Evolutionary conservation across 1,140 invertebrate genomes (phyloP).

Genomic region (Harpegnathos saltator): DNA sequence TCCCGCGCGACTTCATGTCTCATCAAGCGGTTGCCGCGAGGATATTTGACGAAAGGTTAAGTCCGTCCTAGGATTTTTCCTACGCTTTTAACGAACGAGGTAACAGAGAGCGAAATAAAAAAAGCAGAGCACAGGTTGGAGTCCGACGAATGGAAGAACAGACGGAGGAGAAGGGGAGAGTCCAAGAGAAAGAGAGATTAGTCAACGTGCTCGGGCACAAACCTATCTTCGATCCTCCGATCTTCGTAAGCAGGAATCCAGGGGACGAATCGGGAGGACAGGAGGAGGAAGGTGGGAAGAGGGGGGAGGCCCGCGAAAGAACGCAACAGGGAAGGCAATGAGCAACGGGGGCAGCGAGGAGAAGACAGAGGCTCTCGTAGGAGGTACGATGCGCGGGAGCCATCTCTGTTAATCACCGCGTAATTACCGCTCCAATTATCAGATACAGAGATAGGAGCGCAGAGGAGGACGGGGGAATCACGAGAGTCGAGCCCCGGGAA

Average conservation of each 20-base stretch:
- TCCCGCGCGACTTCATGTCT: too few species aligned
- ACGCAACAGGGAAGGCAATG: conserved; percentile 37
- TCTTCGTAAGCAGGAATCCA: conserved; percentile 61
- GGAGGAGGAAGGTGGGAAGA: conserved; percentile 1
- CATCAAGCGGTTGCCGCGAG: too few species aligned
- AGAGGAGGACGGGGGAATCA: conserved; percentile 21
- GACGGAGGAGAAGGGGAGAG: background rate
- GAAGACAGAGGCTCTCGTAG: conserved; percentile 72
- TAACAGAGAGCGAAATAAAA: background rate
- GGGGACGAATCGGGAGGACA: conserved; percentile 31
- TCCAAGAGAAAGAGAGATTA: conserved; percentile 37
- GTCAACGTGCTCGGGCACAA: conserved; percentile 60
- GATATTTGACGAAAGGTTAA: too few species aligned
- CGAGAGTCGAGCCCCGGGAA: conserved; percentile 67
- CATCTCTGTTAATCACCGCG: conserved; percentile 86
- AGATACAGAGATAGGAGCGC: conserved; percentile 83
- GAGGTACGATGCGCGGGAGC: conserved; percentile 84
- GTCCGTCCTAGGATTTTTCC: too few species aligned
- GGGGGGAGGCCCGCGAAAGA: conserved; percentile 1
- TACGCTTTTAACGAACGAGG: too few species aligned
- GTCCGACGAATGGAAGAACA: background rate
- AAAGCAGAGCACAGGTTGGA: conserved; percentile 13
- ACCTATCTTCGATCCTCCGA: conserved; percentile 79
- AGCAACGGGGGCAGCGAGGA: conserved; percentile 33
- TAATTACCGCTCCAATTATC: conserved; percentile 86